These are phyloP conservation scores for Agrotis ipsilon DNA, from an alignment of 2,888 invertebrate species.

Conservation along the genomic window DNA sequence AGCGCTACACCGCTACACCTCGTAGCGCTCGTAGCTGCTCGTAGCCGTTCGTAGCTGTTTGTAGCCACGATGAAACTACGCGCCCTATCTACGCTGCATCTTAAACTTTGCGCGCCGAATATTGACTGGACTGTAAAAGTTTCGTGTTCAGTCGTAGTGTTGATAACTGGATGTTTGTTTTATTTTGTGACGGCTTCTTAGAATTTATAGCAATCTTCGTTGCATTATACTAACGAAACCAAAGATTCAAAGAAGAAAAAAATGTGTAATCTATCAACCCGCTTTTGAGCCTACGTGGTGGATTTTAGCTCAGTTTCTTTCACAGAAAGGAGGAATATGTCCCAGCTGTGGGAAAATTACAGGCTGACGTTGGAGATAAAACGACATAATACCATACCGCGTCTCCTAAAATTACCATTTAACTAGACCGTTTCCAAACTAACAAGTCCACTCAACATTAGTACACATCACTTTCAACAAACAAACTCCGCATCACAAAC, in stretches of 20 bases:
- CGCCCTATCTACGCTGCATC: conserved; percentile 51
- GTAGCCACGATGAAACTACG: conserved; percentile 45
- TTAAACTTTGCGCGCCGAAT: conserved; percentile 55
- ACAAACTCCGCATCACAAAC: conserved; percentile 37
- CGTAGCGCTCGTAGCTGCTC: conserved; percentile 43
- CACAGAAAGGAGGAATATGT: too few relatives aligned
- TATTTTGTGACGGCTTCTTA: not conserved
- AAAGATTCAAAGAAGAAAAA: too few relatives aligned
- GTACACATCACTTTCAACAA: conserved; percentile 31
- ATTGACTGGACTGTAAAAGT: conserved; percentile 49
- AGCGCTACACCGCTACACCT: conserved; percentile 50
- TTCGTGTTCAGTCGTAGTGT: conserved; percentile 25
- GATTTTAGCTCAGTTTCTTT: too few relatives aligned
- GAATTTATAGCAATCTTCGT: not conserved
- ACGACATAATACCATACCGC: not conserved
- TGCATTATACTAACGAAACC: not conserved
- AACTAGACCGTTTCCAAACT: conserved; percentile 4
- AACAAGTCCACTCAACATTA: conserved; percentile 12
- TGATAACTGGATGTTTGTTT: conserved; percentile 25
- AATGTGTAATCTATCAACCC: too few relatives aligned
- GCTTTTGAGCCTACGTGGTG: too few relatives aligned
- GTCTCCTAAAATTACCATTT: not conserved
- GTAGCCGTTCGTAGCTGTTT: conserved; percentile 47
- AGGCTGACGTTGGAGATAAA: too few relatives aligned
- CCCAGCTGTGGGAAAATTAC: too few relatives aligned